These are phyloP conservation scores for Crocidura indochinensis DNA, from an alignment of 2,797 vertebrate genomes.

Conservation along the genomic window DNA sequence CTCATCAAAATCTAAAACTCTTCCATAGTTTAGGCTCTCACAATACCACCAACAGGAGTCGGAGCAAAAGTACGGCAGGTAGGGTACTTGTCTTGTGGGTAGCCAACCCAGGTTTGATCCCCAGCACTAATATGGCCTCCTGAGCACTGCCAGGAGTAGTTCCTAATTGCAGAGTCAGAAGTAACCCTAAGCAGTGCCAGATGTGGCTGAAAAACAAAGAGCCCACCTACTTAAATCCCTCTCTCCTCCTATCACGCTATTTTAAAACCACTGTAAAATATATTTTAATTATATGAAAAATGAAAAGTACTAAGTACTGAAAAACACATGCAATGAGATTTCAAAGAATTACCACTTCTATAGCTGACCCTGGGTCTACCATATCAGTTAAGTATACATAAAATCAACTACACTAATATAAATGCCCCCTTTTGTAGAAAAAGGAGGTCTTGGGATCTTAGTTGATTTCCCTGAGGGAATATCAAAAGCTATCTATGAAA, in stretches of 20 bases:
- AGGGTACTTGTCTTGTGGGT: neutral
- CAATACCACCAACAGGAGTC: constrained; percentile 6
- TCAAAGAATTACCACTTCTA: constrained; percentile 43
- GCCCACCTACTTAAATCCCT: neutral
- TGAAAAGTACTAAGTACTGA: constrained; percentile 49
- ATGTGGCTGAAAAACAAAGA: too few species aligned
- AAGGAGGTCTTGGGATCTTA: constrained; percentile 40
- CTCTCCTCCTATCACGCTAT: constrained; percentile 52
- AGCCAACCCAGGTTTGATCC: neutral
- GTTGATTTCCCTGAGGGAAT: constrained; percentile 8
- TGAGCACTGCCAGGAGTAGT: too few species aligned
- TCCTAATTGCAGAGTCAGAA: too few species aligned
- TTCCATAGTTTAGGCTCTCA: constrained; percentile 65
- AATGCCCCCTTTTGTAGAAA: constrained; percentile 23
- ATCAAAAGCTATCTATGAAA: constrained; percentile 45
- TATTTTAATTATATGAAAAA: constrained; percentile 51
- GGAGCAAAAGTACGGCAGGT: too few species aligned
- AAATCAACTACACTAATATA: constrained; percentile 51
- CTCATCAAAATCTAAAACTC: constrained; percentile 71
- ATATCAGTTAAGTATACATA: constrained; percentile 55
- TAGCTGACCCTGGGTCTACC: constrained; percentile 50
- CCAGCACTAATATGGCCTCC: too few species aligned
- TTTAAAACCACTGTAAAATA: constrained; percentile 64
- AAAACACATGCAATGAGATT: constrained; percentile 53
- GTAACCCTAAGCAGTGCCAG: too few species aligned